These are phyloP conservation scores for Notarius quadriscutis DNA, from an alignment of 2,113 vertebrate species.

Conservation along the genomic window DNA sequence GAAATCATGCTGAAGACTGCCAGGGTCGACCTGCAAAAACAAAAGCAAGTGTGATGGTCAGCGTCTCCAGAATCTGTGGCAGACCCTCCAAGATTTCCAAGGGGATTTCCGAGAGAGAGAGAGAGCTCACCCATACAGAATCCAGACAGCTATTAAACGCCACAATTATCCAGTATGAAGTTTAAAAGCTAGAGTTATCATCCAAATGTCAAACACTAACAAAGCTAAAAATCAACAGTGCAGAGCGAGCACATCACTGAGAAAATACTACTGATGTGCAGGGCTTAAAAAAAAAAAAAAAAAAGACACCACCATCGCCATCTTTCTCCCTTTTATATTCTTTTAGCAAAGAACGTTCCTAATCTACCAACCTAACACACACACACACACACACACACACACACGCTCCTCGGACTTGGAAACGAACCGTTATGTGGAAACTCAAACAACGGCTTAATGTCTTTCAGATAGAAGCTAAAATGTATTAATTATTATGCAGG, in stretches of 20 bases:
- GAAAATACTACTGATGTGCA: neutral
- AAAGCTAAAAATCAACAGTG: neutral
- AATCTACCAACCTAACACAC: neutral
- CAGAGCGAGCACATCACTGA: neutral
- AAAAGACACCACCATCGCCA: neutral
- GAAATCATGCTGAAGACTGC: neutral
- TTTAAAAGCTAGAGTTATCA: neutral
- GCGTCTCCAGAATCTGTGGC: neutral
- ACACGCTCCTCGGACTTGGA: neutral
- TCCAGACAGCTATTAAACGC: neutral
- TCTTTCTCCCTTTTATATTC: neutral
- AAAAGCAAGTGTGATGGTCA: neutral
- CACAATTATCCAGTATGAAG: neutral
- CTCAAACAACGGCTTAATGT: neutral
- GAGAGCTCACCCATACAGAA: neutral
- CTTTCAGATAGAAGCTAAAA: neutral
- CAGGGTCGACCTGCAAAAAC: neutral
- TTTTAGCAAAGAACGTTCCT: neutral
- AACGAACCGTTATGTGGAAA: neutral
- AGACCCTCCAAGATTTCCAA: neutral
- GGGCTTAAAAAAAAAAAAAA: neutral
- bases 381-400: no score
- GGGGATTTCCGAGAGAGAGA: neutral
- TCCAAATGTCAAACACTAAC: neutral
- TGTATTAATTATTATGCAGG: neutral